phyloP scores from a whole-genome alignment of 2,888 invertebrate genomes.

The Nineta flava region DNA sequence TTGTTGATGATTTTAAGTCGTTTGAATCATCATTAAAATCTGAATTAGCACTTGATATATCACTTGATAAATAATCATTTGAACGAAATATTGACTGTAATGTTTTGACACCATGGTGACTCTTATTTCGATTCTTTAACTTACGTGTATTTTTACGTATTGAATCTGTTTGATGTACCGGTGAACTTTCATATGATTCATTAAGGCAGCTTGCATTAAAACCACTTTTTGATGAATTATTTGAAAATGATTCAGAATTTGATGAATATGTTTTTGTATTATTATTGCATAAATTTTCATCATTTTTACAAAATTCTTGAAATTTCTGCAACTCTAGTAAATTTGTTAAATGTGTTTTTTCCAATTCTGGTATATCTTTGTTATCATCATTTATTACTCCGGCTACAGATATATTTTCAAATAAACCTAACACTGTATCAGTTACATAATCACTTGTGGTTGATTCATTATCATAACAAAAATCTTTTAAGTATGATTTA shows the following conservation, averaged over 20 bases:
- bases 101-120: constrained; percentile 32
- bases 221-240: constrained; percentile 23
- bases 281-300: constrained; percentile 7
- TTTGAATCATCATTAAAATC: constrained; percentile 15
- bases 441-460: constrained; percentile 9
- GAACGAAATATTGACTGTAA: constrained; percentile 28
- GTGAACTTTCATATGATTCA: constrained; percentile 33
- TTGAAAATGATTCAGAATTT: constrained; percentile 23
- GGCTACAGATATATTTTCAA: constrained; percentile 8
- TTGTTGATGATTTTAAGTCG: not conserved
- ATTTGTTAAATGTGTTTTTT: constrained; percentile 5
- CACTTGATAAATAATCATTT: constrained; percentile 26
- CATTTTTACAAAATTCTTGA: constrained; percentile 16
- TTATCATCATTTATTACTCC: not conserved
- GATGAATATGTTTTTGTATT: constrained; percentile 18
- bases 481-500: not conserved
- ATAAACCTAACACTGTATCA: constrained; percentile 9
- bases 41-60: constrained; percentile 28
- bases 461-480: constrained; percentile 9
- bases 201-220: constrained; percentile 20
- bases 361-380: not conserved
- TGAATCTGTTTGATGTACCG: constrained; percentile 31
- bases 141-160: constrained; percentile 27
- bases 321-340: constrained; percentile 16
- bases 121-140: constrained; percentile 30